Base-by-base conservation (phyloP, 64 coral and sea anemone species). In the Montipora efflorescens region DNA sequence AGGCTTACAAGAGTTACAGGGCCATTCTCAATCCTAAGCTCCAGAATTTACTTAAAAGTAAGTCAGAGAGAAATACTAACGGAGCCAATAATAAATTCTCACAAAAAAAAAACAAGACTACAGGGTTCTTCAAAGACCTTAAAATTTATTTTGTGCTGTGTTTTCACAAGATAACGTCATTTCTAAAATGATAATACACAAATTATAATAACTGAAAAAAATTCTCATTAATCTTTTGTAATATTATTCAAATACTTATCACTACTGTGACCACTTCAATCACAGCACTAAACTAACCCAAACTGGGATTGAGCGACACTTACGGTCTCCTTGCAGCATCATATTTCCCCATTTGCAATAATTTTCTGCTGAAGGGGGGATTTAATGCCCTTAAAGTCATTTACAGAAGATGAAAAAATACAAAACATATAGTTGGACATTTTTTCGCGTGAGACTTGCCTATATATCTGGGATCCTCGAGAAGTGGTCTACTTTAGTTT, bases 151-250 rank as follows among this genome's bases (percentile, higher is more conserved):
- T 70, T 23, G 14, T 71, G 45, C 0, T 49, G 82, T 84, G 44
- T 15, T 67, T 70, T 71, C 49, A 4, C 66, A 86, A 69, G 47
- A 86, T 16, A 49, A 47, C 71, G 62, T 86, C 47, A 49, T 72
- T 86, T 86, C 62, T 86, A 71, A 86, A 70, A 71, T 84, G 81
- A 84, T 67, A 84, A 81, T 86, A 84, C 81, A 49, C 6, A 8
- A 57, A 22, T 82, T 72, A 49, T 14, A 71, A 50, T 36, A 68
- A 71, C 66, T 71, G 80, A 82, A 44, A 82, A 61, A 43, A 62
- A 43, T 82, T 12, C 76, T 50, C 4, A 78, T 45, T 46, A 78
- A 18, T 78, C 13, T 50, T 49, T 49, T 78, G 36, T 50, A 78
- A 78, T 78, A 78, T 47, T 46, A 47, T 78, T 78, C 76, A 82